phyloP scores from a whole-genome alignment of 2,888 invertebrate genomes.

The Himalopsyche kuldschensis region DNA sequence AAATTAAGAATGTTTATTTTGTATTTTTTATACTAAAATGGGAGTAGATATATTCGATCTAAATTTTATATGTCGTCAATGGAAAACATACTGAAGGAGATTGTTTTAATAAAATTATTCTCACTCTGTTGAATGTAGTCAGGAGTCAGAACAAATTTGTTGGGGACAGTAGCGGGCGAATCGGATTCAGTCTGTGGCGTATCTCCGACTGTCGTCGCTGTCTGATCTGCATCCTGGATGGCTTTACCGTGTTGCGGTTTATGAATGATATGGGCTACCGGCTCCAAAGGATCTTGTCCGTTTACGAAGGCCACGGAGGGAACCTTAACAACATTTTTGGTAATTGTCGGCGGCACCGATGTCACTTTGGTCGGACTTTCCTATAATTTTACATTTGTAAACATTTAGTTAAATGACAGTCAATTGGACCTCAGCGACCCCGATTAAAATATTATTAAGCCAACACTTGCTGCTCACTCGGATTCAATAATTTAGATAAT shows the following conservation, averaged over 20 bases:
- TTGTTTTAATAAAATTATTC: slow-evolving; percentile 46
- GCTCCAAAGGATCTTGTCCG: slow-evolving; percentile 32
- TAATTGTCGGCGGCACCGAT: slow-evolving; percentile 42
- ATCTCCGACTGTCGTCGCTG: neutral
- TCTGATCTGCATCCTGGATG: neutral
- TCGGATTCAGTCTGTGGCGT: neutral
- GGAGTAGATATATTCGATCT: neutral
- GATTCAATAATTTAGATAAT: too few relatives aligned
- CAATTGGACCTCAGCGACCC: too few relatives aligned
- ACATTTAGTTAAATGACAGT: too few relatives aligned
- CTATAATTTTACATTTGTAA: neutral
- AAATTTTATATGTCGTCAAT: neutral
- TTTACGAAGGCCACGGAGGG: slow-evolving; percentile 39
- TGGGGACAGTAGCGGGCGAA: slow-evolving; percentile 38
- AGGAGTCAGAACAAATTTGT: slow-evolving; percentile 82
- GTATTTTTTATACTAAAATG: too few relatives aligned
- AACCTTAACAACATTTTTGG: slow-evolving; percentile 47
- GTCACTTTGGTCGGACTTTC: neutral
- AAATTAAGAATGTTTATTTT: too few relatives aligned
- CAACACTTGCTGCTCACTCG: too few relatives aligned
- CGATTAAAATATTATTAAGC: too few relatives aligned
- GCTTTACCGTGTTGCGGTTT: slow-evolving; percentile 12
- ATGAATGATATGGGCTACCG: slow-evolving; percentile 33
- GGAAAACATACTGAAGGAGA: neutral
- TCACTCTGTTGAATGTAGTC: slow-evolving; percentile 94